Evolutionary conservation across 1,140 invertebrate species (phyloP).

Genomic region (Apis laboriosa): DNA sequence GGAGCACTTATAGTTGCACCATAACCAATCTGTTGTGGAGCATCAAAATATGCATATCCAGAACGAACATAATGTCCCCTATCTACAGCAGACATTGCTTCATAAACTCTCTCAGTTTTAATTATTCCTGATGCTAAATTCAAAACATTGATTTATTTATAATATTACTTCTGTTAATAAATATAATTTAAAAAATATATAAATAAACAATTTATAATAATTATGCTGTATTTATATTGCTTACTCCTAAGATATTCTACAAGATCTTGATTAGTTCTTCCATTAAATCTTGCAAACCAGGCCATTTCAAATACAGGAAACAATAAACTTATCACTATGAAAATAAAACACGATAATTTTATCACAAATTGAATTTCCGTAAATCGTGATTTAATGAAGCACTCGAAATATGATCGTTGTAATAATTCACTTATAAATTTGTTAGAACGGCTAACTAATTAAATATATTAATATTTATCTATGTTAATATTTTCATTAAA

Average conservation of each 20-base stretch:
- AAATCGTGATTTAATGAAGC: neutral
- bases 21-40: conserved; percentile 93
- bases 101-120: conserved; percentile 88
- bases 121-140: conserved; percentile 93
- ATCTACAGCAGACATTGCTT: conserved; percentile 93
- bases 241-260: conserved; percentile 91
- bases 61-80: conserved; percentile 88
- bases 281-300: conserved; percentile 91
- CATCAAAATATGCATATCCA: conserved; percentile 91
- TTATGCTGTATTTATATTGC: conserved; percentile 47
- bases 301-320: conserved; percentile 58
- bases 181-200: neutral
- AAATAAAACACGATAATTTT: conserved; percentile 26
- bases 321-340: conserved; percentile 45
- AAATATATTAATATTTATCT: neutral
- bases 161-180: neutral
- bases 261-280: conserved; percentile 91
- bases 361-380: conserved; percentile 18
- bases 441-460: neutral
- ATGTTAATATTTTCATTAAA: neutral
- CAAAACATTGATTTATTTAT: conserved; percentile 16
- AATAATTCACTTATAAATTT: neutral
- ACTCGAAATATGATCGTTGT: neutral
- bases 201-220: too few species aligned
- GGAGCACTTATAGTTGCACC: conserved; percentile 98